These are phyloP conservation scores for Pristionchus maxplancki DNA, from an alignment of 2,888 invertebrate genomes.

Conservation along the genomic window DNA sequence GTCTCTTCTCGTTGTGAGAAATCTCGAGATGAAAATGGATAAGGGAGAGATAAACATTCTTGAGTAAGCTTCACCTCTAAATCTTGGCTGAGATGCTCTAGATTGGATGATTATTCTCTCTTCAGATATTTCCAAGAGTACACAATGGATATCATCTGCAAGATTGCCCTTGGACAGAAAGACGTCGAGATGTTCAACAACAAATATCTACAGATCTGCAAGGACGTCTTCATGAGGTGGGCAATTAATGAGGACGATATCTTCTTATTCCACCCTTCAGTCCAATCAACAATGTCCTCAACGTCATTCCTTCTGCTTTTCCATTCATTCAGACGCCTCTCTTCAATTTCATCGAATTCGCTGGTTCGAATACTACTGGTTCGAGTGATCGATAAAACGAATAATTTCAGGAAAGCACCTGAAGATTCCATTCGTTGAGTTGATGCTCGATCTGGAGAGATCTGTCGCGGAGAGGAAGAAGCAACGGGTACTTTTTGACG, in stretches of 20 bases:
- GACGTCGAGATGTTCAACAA: slow-evolving; percentile 59
- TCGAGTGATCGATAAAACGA: background rate
- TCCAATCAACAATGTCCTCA: slow-evolving; percentile 10
- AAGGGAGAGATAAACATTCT: slow-evolving; percentile 38
- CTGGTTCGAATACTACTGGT: background rate
- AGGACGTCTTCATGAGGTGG: slow-evolving; percentile 35
- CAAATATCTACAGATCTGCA: slow-evolving; percentile 49
- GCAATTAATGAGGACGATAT: background rate
- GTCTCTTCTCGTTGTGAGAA: background rate
- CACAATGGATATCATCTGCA: slow-evolving; percentile 64
- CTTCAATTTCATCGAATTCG: slow-evolving; percentile 34
- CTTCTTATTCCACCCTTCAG: background rate
- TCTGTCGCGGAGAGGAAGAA: slow-evolving; percentile 35
- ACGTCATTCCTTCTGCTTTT: slow-evolving; percentile 21
- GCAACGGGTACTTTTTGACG: background rate
- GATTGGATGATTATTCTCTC: background rate
- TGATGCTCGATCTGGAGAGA: slow-evolving; percentile 25
- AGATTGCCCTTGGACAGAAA: slow-evolving; percentile 64
- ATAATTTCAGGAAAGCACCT: background rate
- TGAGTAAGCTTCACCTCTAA: background rate
- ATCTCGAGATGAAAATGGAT: slow-evolving; percentile 21
- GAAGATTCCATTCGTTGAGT: slow-evolving; percentile 1
- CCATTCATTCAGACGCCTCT: slow-evolving; percentile 38
- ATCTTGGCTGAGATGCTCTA: background rate
- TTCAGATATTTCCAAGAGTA: slow-evolving; percentile 65